phyloP scores from a whole-genome alignment of 2,888 invertebrate species.

The Smittia sp. region DNA sequence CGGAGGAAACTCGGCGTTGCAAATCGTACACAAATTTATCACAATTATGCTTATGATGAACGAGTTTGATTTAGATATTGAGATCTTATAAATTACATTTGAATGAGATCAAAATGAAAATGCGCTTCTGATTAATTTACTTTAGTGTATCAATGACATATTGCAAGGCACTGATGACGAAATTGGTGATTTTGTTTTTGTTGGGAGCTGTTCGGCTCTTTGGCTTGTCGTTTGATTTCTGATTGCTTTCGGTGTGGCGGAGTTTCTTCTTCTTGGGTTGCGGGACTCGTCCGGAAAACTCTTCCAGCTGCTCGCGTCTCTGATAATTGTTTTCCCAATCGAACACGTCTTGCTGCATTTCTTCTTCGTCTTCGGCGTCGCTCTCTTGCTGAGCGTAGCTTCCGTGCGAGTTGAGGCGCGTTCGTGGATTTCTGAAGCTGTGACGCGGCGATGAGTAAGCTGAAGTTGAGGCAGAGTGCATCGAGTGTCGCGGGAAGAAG shows the following conservation, averaged over 20 bases:
- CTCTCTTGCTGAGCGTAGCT: neutral
- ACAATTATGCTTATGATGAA: constrained; percentile 40
- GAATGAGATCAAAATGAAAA: constrained; percentile 38
- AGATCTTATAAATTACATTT: constrained; percentile 20
- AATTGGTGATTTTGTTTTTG: constrained; percentile 27
- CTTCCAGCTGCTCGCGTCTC: neutral
- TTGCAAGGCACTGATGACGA: constrained; percentile 37
- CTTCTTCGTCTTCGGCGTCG: neutral
- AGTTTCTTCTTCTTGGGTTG: constrained; percentile 2
- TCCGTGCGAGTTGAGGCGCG: constrained; percentile 14
- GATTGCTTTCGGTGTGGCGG: constrained; percentile 1
- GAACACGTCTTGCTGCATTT: neutral
- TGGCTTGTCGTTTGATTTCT: constrained; percentile 11
- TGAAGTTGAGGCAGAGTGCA: constrained; percentile 14
- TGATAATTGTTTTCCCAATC: neutral
- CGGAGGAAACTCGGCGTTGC: constrained; percentile 7
- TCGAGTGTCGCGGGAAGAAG: constrained; percentile 17
- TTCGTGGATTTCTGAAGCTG: constrained; percentile 21
- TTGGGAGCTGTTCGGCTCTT: neutral
- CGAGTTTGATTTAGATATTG: constrained; percentile 13
- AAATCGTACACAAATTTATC: constrained; percentile 31
- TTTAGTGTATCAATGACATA: constrained; percentile 35
- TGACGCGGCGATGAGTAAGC: constrained; percentile 28
- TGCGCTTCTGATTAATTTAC: constrained; percentile 8
- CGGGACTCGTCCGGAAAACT: constrained; percentile 18